These are phyloP conservation scores for Geodia barretti DNA, from an alignment of 37 sponge, comb jelly and placozoan species.

Conservation along the genomic window DNA sequence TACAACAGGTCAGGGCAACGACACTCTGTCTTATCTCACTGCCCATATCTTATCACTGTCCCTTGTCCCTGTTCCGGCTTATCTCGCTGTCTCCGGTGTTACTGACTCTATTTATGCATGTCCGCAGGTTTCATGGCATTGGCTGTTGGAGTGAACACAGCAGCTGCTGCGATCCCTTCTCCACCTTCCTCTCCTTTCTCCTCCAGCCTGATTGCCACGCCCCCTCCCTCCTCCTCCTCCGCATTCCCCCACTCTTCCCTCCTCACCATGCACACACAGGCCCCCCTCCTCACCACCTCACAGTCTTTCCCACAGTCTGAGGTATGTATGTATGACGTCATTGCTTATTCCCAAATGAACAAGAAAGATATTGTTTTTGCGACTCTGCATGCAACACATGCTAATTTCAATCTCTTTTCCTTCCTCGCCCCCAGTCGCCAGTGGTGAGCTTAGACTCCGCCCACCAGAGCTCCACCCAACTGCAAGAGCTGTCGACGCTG, in stretches of 20 bases:
- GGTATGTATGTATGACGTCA: too few relatives aligned
- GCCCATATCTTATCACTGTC: too few relatives aligned
- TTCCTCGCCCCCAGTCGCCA: slow-evolving; percentile 11
- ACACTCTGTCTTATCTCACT: too few relatives aligned
- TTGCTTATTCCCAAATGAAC: too few relatives aligned
- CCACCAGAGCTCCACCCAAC: neutral
- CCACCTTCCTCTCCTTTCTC: slow-evolving; percentile 23
- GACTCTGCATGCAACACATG: too few relatives aligned
- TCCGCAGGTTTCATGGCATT: neutral
- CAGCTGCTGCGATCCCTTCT: neutral
- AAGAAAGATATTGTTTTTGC: too few relatives aligned
- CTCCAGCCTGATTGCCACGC: neutral
- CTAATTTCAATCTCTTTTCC: neutral
- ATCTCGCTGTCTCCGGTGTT: too few relatives aligned
- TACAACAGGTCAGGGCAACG: too few relatives aligned
- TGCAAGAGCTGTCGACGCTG: slow-evolving; percentile 42
- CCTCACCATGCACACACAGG: neutral
- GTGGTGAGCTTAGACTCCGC: neutral
- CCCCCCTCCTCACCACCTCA: slow-evolving; percentile 3
- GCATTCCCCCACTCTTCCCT: slow-evolving; percentile 4
- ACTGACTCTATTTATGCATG: too few relatives aligned
- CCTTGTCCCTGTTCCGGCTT: too few relatives aligned
- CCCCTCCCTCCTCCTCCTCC: slow-evolving; percentile 25
- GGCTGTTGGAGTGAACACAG: neutral
- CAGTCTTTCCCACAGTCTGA: neutral